Percentiles rank a stretch among this genome's conserved stretches.
These are phyloP conservation scores for Merluccius polli DNA, from an alignment of 2,797 vertebrate genomes.

Conservation along the genomic window DNA sequence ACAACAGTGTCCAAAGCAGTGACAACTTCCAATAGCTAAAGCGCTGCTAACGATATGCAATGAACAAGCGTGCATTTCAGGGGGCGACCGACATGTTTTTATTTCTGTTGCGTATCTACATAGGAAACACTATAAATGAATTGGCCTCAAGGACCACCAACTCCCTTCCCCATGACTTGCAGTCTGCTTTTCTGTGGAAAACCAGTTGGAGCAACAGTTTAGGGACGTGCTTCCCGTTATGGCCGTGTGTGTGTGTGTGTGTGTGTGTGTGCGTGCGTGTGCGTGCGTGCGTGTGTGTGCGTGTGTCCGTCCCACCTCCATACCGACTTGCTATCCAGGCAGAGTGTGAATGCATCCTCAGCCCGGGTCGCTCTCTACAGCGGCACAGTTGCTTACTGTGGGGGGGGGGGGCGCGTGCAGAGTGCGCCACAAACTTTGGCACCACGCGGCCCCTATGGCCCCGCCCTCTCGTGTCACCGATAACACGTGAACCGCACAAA, in stretches of 20 bases:
- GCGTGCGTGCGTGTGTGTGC: neutral
- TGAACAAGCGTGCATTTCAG: too few species aligned
- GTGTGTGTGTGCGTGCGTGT: slow-evolving; percentile 3
- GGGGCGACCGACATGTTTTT: too few species aligned
- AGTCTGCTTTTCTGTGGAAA: too few species aligned
- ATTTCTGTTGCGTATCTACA: too few species aligned
- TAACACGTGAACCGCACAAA: neutral
- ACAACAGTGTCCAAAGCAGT: neutral
- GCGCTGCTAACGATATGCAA: too few species aligned
- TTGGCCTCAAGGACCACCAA: too few species aligned
- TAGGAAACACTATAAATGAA: neutral
- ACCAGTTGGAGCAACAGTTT: neutral
- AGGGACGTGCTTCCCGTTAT: neutral
- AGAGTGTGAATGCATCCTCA: slow-evolving; percentile 26
- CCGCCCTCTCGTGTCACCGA: neutral
- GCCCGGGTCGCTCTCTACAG: slow-evolving; percentile 7
- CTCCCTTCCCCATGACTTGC: too few species aligned
- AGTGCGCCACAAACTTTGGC: slow-evolving; percentile 31
- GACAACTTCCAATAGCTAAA: too few species aligned
- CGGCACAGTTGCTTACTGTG: slow-evolving; percentile 45
- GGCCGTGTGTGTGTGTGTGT: neutral
- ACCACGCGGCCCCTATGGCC: slow-evolving; percentile 10
- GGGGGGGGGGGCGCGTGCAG: slow-evolving; percentile 3
- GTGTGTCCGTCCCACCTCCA: too few species aligned
- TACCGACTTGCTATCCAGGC: neutral